phyloP scores from a whole-genome alignment of 1,140 invertebrate genomes.

The Dreissena polymorpha region DNA sequence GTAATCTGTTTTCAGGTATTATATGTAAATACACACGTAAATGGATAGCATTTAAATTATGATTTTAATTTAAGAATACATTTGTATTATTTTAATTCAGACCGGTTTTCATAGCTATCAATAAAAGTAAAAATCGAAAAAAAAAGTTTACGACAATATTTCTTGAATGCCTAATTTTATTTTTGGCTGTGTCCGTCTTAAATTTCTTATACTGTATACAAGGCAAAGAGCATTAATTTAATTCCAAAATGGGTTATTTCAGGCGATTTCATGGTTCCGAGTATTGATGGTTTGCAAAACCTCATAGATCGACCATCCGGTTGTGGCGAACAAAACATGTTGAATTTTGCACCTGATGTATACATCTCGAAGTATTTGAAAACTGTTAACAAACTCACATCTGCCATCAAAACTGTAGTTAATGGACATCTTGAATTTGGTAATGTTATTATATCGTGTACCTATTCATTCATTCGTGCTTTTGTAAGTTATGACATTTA shows the following conservation, averaged over 20 bases:
- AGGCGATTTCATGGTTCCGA: slow-evolving; percentile 30
- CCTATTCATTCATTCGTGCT: not conserved
- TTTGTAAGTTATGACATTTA: not conserved
- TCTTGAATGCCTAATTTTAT: too few relatives aligned
- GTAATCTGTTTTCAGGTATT: not conserved
- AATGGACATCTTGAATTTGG: slow-evolving; percentile 88
- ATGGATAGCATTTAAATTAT: not conserved
- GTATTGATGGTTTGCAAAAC: slow-evolving; percentile 18
- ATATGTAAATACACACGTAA: too few relatives aligned
- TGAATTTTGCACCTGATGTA: slow-evolving; percentile 94
- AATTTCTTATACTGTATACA: too few relatives aligned
- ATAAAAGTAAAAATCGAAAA: too few relatives aligned
- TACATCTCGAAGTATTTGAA: slow-evolving; percentile 91
- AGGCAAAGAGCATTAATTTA: too few relatives aligned
- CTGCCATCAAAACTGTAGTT: slow-evolving; percentile 86
- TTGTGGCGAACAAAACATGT: slow-evolving; percentile 97
- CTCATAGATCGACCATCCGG: slow-evolving; percentile 88
- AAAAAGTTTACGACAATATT: too few relatives aligned
- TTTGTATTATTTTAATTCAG: too few relatives aligned
- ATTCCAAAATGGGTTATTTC: not conserved
- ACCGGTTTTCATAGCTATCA: too few relatives aligned
- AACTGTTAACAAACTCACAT: slow-evolving; percentile 83
- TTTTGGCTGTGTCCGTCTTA: too few relatives aligned
- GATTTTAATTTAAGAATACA: not conserved
- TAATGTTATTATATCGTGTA: not conserved